Evolutionary conservation across 2,888 invertebrate species (phyloP), one percentile per base, ranked within the genome.

Genomic region (Aphidius colemani): DNA sequence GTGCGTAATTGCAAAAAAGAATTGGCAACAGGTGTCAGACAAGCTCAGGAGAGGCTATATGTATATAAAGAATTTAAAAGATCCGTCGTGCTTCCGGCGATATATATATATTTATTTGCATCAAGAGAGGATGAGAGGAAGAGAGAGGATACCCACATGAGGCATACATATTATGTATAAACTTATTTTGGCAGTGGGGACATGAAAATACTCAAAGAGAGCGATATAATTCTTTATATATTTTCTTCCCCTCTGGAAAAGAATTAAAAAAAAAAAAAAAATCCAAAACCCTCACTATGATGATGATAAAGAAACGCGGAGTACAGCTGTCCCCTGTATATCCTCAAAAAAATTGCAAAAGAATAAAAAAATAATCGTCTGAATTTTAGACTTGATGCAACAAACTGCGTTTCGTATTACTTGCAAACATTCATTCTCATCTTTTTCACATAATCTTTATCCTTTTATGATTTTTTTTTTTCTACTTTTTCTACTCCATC

Each of bases 21-120:
- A 68, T 68, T 44, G 67, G 69, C 70, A 70, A 70, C 70, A 70
- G 70, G 70, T 70, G 70, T 67, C 70, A 69, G 68, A 66, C 68
- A 69, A 53, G 65, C 66, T 49, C 65, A 64, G 5, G 4, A 0
- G 4, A 30, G 30, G 4, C 3, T 13, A 43, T 43, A 53, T 39
- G 61, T 61, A 61, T 64, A 63, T 66, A 64, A 70, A 68, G 69
- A 70, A 70, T 70, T 69, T 69, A 66, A 70, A 67, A 70, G 69
- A 70, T 70, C 69, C 68, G 66, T 68, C 66, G 67, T 64, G 70
- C 67, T 69, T 70, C 70, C 70, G 68, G 70, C 68, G 67, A 59
- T 45, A 51, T 49, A 13, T 13, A 55, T 41, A 44, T 3, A n/a
- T n/a, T n/a, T n/a, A n/a, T n/a, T n/a, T n/a, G n/a, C n/a, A 30